phyloP scores from a whole-genome alignment of 2,888 invertebrate genomes.

The Eupithecia subfuscata region DNA sequence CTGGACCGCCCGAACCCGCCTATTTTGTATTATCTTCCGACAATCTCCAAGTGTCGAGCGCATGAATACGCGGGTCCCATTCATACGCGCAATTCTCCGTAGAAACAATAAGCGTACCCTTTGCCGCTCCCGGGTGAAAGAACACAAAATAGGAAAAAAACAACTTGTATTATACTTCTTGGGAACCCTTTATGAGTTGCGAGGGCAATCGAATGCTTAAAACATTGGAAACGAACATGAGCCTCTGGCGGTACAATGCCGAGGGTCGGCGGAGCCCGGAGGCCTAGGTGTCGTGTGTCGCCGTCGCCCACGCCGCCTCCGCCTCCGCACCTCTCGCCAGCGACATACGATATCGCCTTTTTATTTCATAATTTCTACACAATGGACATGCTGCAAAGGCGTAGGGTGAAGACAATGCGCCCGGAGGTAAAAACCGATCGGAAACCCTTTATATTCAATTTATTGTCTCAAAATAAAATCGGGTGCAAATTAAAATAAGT shows the following conservation, averaged over 20 bases:
- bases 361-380: conserved; percentile 82
- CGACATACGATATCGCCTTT: conserved; percentile 82
- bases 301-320: conserved; percentile 57
- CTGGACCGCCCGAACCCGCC: conserved; percentile 73
- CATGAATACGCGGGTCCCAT: conserved; percentile 75
- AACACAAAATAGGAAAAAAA: conserved; percentile 74
- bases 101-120: conserved; percentile 82
- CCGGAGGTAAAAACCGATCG: conserved; percentile 80
- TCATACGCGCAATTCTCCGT: conserved; percentile 78
- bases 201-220: conserved; percentile 83
- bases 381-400: conserved; percentile 76
- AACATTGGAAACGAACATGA: conserved; percentile 81
- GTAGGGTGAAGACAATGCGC: conserved; percentile 83
- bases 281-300: conserved; percentile 68
- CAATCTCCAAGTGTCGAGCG: conserved; percentile 74
- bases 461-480: conserved; percentile 83
- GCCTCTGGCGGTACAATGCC: conserved; percentile 57
- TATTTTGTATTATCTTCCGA: conserved; percentile 73
- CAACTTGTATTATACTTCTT: conserved; percentile 72
- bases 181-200: conserved; percentile 78
- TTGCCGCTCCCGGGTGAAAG: conserved; percentile 73
- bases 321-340: conserved; percentile 63
- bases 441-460: conserved; percentile 81
- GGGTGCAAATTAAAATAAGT: conserved; percentile 83
- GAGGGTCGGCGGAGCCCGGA: conserved; percentile 44